Evolutionary conservation across 2,113 vertebrate species (phyloP).

Genomic region (Psammodynastes pulverulentus): DNA sequence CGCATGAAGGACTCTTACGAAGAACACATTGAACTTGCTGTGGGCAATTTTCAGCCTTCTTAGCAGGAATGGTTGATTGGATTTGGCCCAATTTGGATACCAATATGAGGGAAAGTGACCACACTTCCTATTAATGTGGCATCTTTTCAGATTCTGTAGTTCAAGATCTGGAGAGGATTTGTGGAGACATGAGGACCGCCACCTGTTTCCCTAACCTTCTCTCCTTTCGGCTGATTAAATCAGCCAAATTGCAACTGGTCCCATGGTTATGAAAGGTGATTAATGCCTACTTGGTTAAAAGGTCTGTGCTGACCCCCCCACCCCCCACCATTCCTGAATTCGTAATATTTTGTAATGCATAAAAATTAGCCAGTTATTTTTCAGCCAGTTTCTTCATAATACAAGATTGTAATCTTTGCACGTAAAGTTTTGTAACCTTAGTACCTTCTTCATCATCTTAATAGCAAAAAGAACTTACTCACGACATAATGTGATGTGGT

Average conservation of each 20-base stretch:
- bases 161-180: neutral
- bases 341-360: neutral
- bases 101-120: neutral
- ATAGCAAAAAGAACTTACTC: neutral
- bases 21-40: neutral
- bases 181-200: neutral
- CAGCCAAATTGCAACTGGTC: neutral
- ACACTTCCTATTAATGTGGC: neutral
- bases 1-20: neutral
- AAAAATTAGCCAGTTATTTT: neutral
- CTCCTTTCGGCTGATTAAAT: neutral
- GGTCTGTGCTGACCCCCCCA: neutral
- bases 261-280: neutral
- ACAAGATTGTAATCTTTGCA: neutral
- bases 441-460: neutral
- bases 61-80: neutral
- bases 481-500: neutral
- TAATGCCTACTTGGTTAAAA: neutral
- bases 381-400: neutral
- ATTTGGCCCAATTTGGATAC: neutral
- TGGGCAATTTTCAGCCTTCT: neutral
- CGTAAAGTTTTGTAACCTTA: neutral
- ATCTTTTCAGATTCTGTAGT: neutral
- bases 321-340: neutral
- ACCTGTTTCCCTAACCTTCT: neutral